Evolutionary conservation across 2,888 invertebrate species (phyloP), one percentile per base, ranked within the genome.

Genomic region (Eupithecia subfuscata): DNA sequence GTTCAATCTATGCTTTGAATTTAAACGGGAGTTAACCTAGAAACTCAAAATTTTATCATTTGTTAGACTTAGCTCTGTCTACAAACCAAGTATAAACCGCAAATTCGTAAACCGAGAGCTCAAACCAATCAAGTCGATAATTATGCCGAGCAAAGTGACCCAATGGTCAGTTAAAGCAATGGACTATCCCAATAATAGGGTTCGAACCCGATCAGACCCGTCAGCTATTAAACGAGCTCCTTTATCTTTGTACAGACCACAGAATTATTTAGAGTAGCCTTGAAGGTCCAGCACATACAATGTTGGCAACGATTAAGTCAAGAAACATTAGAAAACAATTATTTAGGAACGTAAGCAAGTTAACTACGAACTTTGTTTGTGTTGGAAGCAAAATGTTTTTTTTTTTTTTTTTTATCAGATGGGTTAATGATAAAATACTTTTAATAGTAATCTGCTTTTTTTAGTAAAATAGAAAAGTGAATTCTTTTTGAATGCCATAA

Each of bases 111-210:
- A 25, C 22, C 48, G 12, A 71, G 16, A 65, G 71, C 52, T 71
- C 9, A 37, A 67, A 12, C 37, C 40, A 65, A 65, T 64, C 74
- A 52, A 60, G 48, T 56, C 65, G 60, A 48, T 70, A 71, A 76
- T 73, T 72, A 73, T 65, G 48, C 69, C 64, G 63, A 73, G 73
- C 25, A 74, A 73, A 48, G 75, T 71, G 71, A 73, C 76, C 76
- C 70, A 56, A 73, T 65, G 75, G 72, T 70, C 64, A 43, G 43
- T 65, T 67, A 40, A 56, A 71, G 64, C 70, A 77, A 77, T 68
- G 43, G 60, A 70, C 71, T 48, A 56, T 70, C 70, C 25, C 68
- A 75, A 74, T 74, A 71, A 71, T 75, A 71, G 74, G 70, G 70
- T 70, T 30, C 60, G 67, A 68, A 72, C 75, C 60, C 70, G 70